Base-by-base conservation (phyloP, 2,888 invertebrate species). In the Oscheius onirici region DNA sequence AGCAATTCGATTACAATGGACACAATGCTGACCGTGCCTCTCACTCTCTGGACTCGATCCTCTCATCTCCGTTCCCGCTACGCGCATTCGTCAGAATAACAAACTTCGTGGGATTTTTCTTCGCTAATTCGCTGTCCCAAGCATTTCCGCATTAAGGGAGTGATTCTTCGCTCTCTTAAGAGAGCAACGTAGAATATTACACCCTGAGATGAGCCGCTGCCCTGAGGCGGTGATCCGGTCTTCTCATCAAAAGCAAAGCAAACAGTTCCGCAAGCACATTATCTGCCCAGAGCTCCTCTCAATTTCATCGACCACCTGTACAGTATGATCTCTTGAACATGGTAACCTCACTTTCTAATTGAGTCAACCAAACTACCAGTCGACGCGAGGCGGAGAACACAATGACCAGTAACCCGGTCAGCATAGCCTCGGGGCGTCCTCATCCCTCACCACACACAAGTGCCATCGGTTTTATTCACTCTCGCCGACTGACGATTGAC, bases 241-340 rank as follows among this genome's bases (percentile, higher is more conserved):
- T 63, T 49, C 63, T 63, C 63, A 63, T 63, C 63, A 63, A 63
- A 63, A 63, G 63, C 49, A 63, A 63, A 63, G 49, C 63, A 63
- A 63, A 63, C 34, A 63, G 63, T 63, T 49, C 46, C 63, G 49
- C 46, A 15, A 28, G 63, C 63, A 49, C 63, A 28, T 63, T 63
- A 22, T 43, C 41, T 63, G 49, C 49, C 34, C 63, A 49, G 63
- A 26, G n/a, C n/a, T n/a, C 41, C 20, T 17, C 41, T 40, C 15
- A 41, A 41, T 41, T 41, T 20, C 58, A 20, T 57, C 40, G 2
- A 58, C 43, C n/a, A n/a, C n/a, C n/a, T n/a, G n/a, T 40, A 17
- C 20, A 58, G 41, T 11, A 17, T 55, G 34, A 34, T 41, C 41
- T 40, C 58, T 17, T 17, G n/a, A 1, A 46, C 46, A 34, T 57